These are phyloP conservation scores for cattle (Bos taurus) DNA, from an alignment of 2,113 vertebrate species.

Conservation along the genomic window ARS-UCD2.0 NC_037328.1:5970501-5971000, in stretches of 20 bases:
- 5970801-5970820: neutral
- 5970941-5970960: neutral
- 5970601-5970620: neutral
- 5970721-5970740: neutral
- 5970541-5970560: neutral
- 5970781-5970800: neutral
- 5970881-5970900: rapidly evolving
- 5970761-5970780: neutral
- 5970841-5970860: neutral
- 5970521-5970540: neutral
- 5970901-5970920: neutral
- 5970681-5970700: neutral
- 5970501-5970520: neutral
- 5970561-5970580: neutral
- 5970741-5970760: neutral
- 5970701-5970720: neutral
- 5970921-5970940: neutral
- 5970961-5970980: neutral
- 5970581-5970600: neutral
- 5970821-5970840: rapidly evolving
- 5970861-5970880: neutral
- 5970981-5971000: neutral
- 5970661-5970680: neutral
- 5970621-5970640: neutral
- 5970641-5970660: neutral